Percentiles rank a stretch among this genome's conserved stretches.
phyloP scores from a whole-genome alignment of 2,888 invertebrate genomes.

The Iphiclides podalirius region DNA sequence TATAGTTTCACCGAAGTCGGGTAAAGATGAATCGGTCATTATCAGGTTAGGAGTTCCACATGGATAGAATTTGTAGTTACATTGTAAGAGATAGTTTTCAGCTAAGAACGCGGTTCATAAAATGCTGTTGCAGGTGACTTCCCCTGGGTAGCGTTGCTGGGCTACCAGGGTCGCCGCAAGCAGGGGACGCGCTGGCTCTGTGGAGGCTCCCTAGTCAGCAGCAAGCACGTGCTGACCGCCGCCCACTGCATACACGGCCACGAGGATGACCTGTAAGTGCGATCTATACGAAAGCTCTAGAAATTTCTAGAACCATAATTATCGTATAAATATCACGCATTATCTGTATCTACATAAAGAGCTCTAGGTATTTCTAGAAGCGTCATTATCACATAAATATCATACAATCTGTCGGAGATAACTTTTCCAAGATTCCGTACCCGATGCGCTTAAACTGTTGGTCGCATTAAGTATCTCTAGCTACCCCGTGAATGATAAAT shows the following conservation, averaged over 20 bases:
- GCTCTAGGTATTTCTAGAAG: no score
- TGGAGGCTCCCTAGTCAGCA: conserved; percentile 85
- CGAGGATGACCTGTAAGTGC: conserved; percentile 80
- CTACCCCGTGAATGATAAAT: no score
- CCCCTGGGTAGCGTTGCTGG: conserved; percentile 90
- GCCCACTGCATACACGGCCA: conserved; percentile 85
- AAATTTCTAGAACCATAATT: not conserved
- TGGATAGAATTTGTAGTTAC: no score
- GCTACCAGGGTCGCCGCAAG: conserved; percentile 75
- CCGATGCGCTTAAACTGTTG: no score
- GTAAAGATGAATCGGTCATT: no score
- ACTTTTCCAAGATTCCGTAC: no score
- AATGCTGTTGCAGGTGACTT: conserved; percentile 83
- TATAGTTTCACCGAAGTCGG: no score
- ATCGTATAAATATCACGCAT: not conserved
- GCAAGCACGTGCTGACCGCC: conserved; percentile 87
- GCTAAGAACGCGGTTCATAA: no score
- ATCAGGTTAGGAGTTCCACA: no score
- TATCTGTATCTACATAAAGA: no score
- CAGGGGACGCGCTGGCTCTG: conserved; percentile 69
- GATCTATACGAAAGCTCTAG: not conserved
- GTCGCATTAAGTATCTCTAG: no score
- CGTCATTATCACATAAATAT: not conserved
- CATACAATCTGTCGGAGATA: not conserved
- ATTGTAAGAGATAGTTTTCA: no score